Conservation (phyloP, 1,140 invertebrate genomes). For the Sesamia nonagrioides region DNA sequence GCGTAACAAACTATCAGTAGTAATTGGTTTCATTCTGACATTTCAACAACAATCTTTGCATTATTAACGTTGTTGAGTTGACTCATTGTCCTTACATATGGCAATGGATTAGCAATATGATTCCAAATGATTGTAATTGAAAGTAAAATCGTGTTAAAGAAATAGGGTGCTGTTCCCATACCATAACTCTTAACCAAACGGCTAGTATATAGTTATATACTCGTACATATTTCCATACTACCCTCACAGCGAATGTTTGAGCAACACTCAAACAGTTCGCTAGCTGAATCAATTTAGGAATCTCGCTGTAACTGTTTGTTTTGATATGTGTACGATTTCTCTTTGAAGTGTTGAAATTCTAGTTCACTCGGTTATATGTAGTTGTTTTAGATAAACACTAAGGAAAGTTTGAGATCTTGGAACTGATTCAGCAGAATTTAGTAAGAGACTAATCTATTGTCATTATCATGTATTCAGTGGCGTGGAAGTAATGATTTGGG, state of each 20-base stretch:
- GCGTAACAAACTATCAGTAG: too few species aligned
- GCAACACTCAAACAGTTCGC: constrained; percentile 13
- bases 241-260: neutral
- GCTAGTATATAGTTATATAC: neutral
- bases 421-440: neutral
- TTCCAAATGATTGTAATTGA: too few species aligned
- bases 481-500: too few species aligned
- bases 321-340: neutral
- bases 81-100: too few species aligned
- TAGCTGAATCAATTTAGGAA: constrained; percentile 1
- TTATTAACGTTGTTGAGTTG: too few species aligned
- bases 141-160: too few species aligned
- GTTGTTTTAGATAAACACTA: neutral
- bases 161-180: too few species aligned
- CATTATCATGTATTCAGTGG: too few species aligned
- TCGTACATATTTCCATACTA: constrained; percentile 1
- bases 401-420: neutral
- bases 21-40: too few species aligned
- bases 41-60: too few species aligned
- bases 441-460: neutral
- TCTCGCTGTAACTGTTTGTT: neutral
- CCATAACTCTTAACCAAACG: neutral
- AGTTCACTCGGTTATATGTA: neutral
- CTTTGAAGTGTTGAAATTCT: constrained; percentile 10
- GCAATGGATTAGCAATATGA: too few species aligned